Conservation (phyloP, 2,888 invertebrate genomes). For the Mesorhabditis spiculigera region DNA sequence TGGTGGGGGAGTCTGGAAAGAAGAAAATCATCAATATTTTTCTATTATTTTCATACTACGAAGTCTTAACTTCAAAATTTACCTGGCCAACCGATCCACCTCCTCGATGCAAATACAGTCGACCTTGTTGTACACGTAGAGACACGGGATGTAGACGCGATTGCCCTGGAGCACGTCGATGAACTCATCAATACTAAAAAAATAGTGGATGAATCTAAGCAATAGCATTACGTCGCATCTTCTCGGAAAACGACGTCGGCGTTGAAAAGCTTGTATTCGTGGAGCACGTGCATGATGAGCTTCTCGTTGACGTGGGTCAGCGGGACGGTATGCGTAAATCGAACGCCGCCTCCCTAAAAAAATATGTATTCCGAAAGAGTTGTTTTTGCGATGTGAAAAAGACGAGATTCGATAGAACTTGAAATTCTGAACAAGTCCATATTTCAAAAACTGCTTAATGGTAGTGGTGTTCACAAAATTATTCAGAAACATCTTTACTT, state of each 20-base stretch:
- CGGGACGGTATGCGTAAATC: conserved; percentile 91
- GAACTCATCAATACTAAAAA: conserved; percentile 76
- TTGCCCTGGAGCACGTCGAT: conserved; percentile 81
- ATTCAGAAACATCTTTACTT: too few species aligned
- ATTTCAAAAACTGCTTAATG: too few species aligned
- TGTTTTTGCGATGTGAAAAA: too few species aligned
- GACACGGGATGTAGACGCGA: conserved; percentile 79
- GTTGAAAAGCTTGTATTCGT: conserved; percentile 82
- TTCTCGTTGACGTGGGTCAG: conserved; percentile 91
- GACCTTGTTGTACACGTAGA: conserved; percentile 98
- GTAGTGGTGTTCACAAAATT: too few species aligned
- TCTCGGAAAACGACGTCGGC: conserved; percentile 83
- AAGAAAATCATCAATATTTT: neutral
- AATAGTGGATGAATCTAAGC: too few species aligned
- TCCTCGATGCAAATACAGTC: conserved; percentile 95
- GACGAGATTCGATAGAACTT: too few species aligned
- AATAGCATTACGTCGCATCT: conserved; percentile 83
- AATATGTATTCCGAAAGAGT: neutral
- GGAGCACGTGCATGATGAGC: conserved; percentile 92
- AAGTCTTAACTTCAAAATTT: neutral
- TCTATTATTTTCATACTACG: too few species aligned
- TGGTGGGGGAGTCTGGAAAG: conserved; percentile 42
- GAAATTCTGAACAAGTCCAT: too few species aligned
- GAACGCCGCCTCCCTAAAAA: conserved; percentile 73
- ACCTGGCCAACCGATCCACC: conserved; percentile 69